Conservation (phyloP, 2,888 invertebrate genomes). For the Calameuta idolon region DNA sequence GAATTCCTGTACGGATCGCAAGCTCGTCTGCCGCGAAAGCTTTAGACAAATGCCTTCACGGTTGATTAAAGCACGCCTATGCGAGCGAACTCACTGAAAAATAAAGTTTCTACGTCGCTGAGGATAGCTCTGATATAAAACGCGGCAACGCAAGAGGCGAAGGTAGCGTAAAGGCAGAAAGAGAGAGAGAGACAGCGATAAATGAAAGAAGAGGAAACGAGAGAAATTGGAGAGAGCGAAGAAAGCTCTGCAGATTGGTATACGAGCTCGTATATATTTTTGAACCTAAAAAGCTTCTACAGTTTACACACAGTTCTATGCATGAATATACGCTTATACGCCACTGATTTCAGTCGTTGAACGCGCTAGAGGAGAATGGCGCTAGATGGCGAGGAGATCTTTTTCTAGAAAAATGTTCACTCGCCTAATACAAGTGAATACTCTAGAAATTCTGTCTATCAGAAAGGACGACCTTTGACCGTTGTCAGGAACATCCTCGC, state of each 20-base stretch:
- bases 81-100: neutral
- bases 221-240: neutral
- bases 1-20: neutral
- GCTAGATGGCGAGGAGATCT: neutral
- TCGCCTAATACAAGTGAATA: neutral
- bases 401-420: neutral
- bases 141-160: neutral
- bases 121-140: neutral
- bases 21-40: neutral
- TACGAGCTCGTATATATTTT: neutral
- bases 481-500: neutral
- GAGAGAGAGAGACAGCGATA: neutral
- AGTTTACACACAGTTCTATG: neutral
- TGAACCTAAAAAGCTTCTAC: neutral
- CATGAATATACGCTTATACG: neutral
- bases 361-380: neutral
- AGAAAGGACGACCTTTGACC: neutral
- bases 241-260: neutral
- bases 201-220: neutral
- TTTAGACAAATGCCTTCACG: neutral
- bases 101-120: neutral
- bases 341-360: neutral
- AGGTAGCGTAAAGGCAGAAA: neutral
- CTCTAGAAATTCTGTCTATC: neutral
- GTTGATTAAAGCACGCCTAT: slow-evolving; percentile 1